Evolutionary conservation across 2,888 invertebrate genomes (phyloP).

Genomic region (Pachydiplax longipennis): DNA sequence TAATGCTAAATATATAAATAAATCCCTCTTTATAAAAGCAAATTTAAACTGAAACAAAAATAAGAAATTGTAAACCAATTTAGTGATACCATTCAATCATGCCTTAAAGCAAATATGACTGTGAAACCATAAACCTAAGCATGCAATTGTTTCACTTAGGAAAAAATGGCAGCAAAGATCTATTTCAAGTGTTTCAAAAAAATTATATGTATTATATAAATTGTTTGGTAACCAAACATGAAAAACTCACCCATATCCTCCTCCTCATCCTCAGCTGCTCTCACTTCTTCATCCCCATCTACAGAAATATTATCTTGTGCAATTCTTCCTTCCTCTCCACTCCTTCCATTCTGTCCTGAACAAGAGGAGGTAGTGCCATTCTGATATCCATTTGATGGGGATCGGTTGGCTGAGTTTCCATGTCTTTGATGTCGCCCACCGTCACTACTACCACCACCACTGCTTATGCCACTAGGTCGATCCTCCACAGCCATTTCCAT

Average conservation of each 20-base stretch:
- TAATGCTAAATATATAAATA: too few species aligned
- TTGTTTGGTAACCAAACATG: neutral
- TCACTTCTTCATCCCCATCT: neutral
- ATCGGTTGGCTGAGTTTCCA: conserved; percentile 44
- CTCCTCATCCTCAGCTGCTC: conserved; percentile 37
- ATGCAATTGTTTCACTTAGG: too few species aligned
- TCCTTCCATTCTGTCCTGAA: conserved; percentile 51
- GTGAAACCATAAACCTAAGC: too few species aligned
- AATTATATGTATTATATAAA: too few species aligned
- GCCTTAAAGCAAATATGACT: too few species aligned
- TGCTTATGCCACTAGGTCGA: conserved; percentile 29
- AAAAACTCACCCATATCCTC: conserved; percentile 36
- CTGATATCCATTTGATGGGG: conserved; percentile 54
- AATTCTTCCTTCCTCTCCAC: conserved; percentile 7
- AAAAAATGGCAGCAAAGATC: neutral
- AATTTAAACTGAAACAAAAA: too few species aligned
- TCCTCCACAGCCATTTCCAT: conserved; percentile 50
- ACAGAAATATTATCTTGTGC: neutral
- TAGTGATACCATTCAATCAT: too few species aligned
- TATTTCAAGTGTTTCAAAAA: neutral
- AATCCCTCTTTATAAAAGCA: too few species aligned
- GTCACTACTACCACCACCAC: conserved; percentile 16
- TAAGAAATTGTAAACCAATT: too few species aligned
- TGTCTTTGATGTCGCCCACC: conserved; percentile 44
- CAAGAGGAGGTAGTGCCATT: conserved; percentile 53